Conservation (phyloP, 2,113 vertebrate species). For the Gnathonemus longibarbis region DNA sequence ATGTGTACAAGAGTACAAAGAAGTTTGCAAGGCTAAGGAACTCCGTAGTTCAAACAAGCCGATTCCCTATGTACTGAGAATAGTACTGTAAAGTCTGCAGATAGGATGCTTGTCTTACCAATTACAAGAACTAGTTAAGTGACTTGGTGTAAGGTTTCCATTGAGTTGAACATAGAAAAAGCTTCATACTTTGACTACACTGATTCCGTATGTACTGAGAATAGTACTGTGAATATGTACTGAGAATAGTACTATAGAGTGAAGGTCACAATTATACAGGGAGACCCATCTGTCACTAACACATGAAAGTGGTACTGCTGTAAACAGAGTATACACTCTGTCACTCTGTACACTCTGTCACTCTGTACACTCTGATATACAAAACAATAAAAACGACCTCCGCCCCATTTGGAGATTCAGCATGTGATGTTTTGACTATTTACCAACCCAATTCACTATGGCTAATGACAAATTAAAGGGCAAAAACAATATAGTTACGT, state of each 20-base stretch:
- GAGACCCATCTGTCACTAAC: slow-evolving; percentile 2
- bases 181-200: not conserved
- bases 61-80: not conserved
- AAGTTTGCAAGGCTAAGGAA: not conserved
- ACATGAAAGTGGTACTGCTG: slow-evolving; percentile 20
- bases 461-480: not conserved
- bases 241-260: slow-evolving; percentile 5
- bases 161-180: slow-evolving; percentile 2
- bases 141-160: not conserved
- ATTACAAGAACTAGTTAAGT: not conserved
- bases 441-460: not conserved
- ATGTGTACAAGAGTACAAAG: not conserved
- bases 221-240: slow-evolving; percentile 8
- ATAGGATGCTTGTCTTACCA: not conserved
- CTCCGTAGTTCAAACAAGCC: not conserved
- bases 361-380: not conserved
- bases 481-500: slow-evolving; percentile 14
- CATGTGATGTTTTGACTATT: slow-evolving; percentile 4
- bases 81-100: not conserved
- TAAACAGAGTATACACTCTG: slow-evolving; percentile 18
- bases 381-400: not conserved
- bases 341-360: slow-evolving; percentile 5
- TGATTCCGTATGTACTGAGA: slow-evolving; percentile 4
- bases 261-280: slow-evolving; percentile 9
- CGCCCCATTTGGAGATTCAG: not conserved